Evolutionary conservation across 1,140 invertebrate species (phyloP), one percentile per base, ranked within the genome.

Genomic region (Brachionus sp.): DNA sequence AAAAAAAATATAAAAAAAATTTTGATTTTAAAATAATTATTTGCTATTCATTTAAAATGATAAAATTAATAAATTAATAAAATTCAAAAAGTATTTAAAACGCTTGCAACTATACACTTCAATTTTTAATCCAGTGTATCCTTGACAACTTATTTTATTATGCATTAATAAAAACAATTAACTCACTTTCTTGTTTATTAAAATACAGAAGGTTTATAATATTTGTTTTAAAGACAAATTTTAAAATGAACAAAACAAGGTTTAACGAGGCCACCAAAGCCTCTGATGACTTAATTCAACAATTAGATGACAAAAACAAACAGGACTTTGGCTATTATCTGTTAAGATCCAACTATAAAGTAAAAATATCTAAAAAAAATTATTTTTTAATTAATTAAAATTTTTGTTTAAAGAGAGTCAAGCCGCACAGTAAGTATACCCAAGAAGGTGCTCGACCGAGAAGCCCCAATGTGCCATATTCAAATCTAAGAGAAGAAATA

Each of bases 381-480:
- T 64, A 23, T 64, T 5, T 29, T 64, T 64, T 29, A 1, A 29
- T 29, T 29, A 3, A 16, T 16, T 7, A 5, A 5, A 57, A n/a
- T 5, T 19, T 19, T 57, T 23, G 12, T 33, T 2, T 66, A 29
- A 66, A 80, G 77, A 57, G 77, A 50, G 77, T 80, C 12, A 80
- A 80, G 25, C 50, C 77, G 35, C 50, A 80, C 23, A 62, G 50
- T 19, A 80, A 82, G 16, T 82, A 82, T 19, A 82, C 80, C 12
- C 42, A 68, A 68, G 80, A 82, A 82, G 80, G 80, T 10, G 57
- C 50, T 29, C 83, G 85, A 16, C 87, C 87, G 3, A 77, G 86
- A 44, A 87, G 87, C 5, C 84, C 87, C 2, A 86, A 86, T 84
- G 85, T 86, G 73, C 86, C 84, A 12, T 89, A 88, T 84, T 87